These are phyloP conservation scores for Coregonus ussuriensis DNA, from an alignment of 2,797 vertebrate species.

Conservation along the genomic window DNA sequence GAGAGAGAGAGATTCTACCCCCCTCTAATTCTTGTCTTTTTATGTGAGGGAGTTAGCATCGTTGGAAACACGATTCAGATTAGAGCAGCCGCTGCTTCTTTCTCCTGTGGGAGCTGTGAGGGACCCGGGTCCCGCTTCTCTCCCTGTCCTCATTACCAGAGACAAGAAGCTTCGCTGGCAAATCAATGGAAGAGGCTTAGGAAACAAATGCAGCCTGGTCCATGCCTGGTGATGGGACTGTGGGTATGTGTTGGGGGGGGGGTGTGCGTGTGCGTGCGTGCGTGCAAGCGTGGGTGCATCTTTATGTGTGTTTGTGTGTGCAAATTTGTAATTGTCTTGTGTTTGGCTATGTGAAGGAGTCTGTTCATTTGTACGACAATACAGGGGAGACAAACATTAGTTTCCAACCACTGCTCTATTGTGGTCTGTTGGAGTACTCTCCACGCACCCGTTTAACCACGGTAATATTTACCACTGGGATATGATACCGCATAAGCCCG, in stretches of 20 bases:
- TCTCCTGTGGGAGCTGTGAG: slow-evolving; percentile 65
- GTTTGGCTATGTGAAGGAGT: slow-evolving; percentile 3
- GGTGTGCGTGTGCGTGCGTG: slow-evolving; percentile 22
- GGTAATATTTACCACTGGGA: slow-evolving; percentile 62
- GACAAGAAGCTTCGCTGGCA: slow-evolving; percentile 73
- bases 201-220: slow-evolving; percentile 60
- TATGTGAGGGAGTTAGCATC: slow-evolving; percentile 59
- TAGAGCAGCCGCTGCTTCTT: slow-evolving; percentile 60
- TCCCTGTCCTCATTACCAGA: slow-evolving; percentile 79
- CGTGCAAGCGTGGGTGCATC: slow-evolving; percentile 22
- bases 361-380: slow-evolving; percentile 49
- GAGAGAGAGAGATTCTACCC: slow-evolving; percentile 38
- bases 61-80: slow-evolving; percentile 74
- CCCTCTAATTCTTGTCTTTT: slow-evolving; percentile 26
- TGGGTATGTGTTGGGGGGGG: slow-evolving; percentile 13
- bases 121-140: slow-evolving; percentile 70
- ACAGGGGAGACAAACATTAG: slow-evolving; percentile 49
- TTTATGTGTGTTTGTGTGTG: slow-evolving; percentile 1
- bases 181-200: slow-evolving; percentile 77
- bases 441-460: slow-evolving; percentile 45
- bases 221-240: slow-evolving; percentile 59
- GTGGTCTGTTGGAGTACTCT: slow-evolving; percentile 44
- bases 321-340: neutral
- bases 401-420: slow-evolving; percentile 47
- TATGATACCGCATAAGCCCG: slow-evolving; percentile 50